These are phyloP conservation scores for Chaunax sp. DNA, from an alignment of 2,797 vertebrate genomes.

Conservation along the genomic window DNA sequence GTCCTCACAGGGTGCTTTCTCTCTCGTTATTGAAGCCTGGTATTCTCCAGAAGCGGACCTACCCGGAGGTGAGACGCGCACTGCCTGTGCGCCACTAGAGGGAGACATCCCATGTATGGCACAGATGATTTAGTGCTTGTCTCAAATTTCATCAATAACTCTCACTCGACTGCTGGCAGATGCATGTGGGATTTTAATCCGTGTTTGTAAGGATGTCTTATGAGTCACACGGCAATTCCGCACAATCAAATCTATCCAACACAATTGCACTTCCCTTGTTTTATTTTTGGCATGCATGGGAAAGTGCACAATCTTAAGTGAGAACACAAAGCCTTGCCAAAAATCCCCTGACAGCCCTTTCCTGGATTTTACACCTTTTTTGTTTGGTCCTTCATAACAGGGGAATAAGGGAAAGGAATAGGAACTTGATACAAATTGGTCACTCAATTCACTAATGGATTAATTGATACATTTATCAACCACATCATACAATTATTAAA, in stretches of 20 bases:
- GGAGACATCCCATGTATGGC: conserved; percentile 71
- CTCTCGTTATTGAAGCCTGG: conserved; percentile 94
- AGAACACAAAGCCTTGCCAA: conserved; percentile 93
- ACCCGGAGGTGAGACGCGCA: conserved; percentile 86
- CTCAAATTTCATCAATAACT: conserved; percentile 27
- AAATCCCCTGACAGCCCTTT: conserved; percentile 91
- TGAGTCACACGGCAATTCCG: conserved; percentile 78
- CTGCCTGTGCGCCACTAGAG: conserved; percentile 80
- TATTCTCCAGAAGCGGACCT: conserved; percentile 85
- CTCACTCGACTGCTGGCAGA: conserved; percentile 35
- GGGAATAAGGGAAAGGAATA: conserved; percentile 89
- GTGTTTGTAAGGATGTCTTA: conserved; percentile 63
- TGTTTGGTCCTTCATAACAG: conserved; percentile 88
- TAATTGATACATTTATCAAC: conserved; percentile 10
- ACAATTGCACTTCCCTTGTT: conserved; percentile 98
- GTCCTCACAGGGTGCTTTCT: conserved; percentile 92
- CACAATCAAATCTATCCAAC: conserved; percentile 88
- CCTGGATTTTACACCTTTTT: conserved; percentile 98
- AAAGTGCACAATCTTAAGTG: conserved; percentile 91
- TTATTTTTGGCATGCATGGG: conserved; percentile 99
- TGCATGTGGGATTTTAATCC: conserved; percentile 33
- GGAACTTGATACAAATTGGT: conserved; percentile 81
- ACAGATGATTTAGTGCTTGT: background rate
- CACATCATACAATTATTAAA: background rate
- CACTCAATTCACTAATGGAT: conserved; percentile 23